Evolutionary conservation across 1,140 invertebrate genomes (phyloP).

Genomic region (Drosophila chauvacae): DNA sequence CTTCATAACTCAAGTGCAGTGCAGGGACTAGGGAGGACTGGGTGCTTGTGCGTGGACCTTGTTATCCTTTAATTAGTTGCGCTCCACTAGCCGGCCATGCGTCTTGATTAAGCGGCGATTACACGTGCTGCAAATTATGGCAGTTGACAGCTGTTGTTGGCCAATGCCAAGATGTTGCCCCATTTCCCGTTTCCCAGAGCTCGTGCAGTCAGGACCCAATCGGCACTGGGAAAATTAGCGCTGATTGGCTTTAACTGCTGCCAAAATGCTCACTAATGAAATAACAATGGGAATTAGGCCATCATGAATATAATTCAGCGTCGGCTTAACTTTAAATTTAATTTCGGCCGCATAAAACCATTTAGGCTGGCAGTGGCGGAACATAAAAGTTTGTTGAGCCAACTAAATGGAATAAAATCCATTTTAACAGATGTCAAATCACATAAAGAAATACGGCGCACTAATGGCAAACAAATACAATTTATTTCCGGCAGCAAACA

Average conservation of each 20-base stretch:
- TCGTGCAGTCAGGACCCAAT: background rate
- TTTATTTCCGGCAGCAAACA: conserved; percentile 44
- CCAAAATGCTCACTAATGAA: conserved; percentile 17
- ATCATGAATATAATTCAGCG: background rate
- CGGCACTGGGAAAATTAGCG: background rate
- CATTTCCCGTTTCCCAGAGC: background rate
- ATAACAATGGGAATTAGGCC: conserved; percentile 18
- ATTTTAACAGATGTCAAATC: conserved; percentile 56
- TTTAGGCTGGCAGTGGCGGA: background rate
- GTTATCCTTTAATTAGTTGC: conserved; percentile 58
- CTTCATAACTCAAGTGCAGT: conserved; percentile 58
- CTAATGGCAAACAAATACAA: conserved; percentile 52
- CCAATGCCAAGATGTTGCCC: conserved; percentile 10
- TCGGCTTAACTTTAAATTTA: conserved; percentile 32
- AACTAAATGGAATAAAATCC: conserved; percentile 44
- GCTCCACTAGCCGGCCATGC: conserved; percentile 25
- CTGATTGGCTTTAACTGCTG: conserved; percentile 22
- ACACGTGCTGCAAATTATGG: conserved; percentile 42
- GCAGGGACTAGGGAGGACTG: background rate
- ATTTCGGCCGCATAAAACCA: conserved; percentile 11
- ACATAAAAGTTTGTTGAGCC: conserved; percentile 24
- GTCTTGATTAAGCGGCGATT: conserved; percentile 62
- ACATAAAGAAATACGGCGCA: conserved; percentile 29
- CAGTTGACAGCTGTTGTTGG: conserved; percentile 42
- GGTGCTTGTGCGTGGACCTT: conserved; percentile 25